Conservation (phyloP, 2,113 vertebrate species). For the Otocyon megalotis region DNA sequence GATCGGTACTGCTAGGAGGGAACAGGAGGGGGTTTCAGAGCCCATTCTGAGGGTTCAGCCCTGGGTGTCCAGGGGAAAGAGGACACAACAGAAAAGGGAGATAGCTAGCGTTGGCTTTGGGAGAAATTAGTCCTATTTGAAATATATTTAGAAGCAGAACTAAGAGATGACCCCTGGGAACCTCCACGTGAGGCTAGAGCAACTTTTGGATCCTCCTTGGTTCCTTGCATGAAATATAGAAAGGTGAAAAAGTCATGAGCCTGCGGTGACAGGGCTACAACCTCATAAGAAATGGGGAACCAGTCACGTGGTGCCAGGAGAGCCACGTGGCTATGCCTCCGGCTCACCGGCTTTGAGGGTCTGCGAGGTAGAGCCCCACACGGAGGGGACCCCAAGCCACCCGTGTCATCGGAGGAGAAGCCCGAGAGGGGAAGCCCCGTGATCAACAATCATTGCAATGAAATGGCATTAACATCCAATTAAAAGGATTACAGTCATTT, state of each 20-base stretch:
- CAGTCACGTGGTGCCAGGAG: accelerated
- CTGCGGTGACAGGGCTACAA: neutral
- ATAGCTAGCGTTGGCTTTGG: too few relatives aligned
- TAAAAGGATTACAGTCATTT: constrained; percentile 71
- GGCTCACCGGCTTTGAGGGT: neutral
- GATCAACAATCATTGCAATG: neutral
- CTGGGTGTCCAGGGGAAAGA: neutral
- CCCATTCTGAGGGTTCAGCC: too few relatives aligned
- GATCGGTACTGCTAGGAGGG: neutral
- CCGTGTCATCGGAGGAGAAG: neutral
- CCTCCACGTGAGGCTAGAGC: neutral
- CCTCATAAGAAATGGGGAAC: neutral
- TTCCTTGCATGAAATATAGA: neutral
- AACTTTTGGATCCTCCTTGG: neutral
- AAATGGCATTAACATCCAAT: constrained; percentile 49
- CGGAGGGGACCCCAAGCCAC: neutral
- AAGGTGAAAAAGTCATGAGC: neutral
- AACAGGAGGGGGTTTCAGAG: neutral
- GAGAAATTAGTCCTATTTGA: neutral
- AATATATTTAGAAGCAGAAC: neutral
- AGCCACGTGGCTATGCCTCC: accelerated
- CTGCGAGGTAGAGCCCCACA: neutral
- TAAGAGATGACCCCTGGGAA: too few relatives aligned
- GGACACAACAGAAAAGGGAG: neutral
- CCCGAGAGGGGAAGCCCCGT: neutral